Conservation (phyloP, 2,888 invertebrate species). For the Schrankia costaestrigalis region DNA sequence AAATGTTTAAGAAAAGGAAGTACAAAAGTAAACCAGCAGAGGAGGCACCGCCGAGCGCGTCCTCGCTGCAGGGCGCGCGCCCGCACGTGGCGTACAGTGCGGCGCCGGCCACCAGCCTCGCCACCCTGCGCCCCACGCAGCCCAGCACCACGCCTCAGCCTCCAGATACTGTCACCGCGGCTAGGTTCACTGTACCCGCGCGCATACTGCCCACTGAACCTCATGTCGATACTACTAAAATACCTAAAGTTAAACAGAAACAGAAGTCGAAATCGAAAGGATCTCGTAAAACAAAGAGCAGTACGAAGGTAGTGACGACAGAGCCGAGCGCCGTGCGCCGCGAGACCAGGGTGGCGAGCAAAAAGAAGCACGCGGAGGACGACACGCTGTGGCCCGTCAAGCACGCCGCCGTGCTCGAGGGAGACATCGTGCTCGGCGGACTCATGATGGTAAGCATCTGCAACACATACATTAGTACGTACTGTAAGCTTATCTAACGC, state of each 20-base stretch:
- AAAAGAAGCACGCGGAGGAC: constrained; percentile 44
- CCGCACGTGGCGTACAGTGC: too few species aligned
- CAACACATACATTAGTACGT: not conserved
- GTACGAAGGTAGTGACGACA: constrained; percentile 7
- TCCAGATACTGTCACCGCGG: too few species aligned
- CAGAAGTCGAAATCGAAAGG: constrained; percentile 15
- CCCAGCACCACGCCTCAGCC: too few species aligned
- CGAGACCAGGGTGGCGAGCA: constrained; percentile 23
- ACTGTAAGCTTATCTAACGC: too few species aligned
- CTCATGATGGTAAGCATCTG: constrained; percentile 89
- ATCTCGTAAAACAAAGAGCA: constrained; percentile 30
- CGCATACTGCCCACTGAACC: constrained; percentile 19
- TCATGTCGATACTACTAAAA: not conserved
- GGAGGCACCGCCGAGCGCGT: constrained; percentile 36
- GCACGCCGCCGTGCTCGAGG: constrained; percentile 89
- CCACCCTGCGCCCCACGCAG: too few species aligned
- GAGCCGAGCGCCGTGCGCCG: constrained; percentile 10
- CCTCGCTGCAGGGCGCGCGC: constrained; percentile 31
- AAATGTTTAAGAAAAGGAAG: constrained; percentile 51
- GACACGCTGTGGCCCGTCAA: constrained; percentile 85
- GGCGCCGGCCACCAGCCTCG: too few species aligned
- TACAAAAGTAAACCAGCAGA: constrained; percentile 24
- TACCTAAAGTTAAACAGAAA: constrained; percentile 3
- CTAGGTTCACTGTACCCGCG: constrained; percentile 16
- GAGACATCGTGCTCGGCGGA: constrained; percentile 91